These are phyloP conservation scores for Tachina fera DNA, from an alignment of 2,888 invertebrate genomes.

Conservation along the genomic window DNA sequence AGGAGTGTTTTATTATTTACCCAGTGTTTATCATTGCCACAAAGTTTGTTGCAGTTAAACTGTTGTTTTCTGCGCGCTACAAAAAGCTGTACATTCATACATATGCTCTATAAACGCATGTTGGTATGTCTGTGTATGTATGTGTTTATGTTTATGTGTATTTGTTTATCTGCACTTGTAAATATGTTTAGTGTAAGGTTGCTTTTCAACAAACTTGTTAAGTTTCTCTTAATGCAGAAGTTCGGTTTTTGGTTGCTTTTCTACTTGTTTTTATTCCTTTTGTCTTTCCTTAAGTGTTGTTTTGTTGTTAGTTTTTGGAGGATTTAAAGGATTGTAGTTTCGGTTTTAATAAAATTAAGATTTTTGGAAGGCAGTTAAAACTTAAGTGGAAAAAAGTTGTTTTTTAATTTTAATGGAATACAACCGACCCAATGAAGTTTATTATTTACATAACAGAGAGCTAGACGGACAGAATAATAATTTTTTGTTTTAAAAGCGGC, in stretches of 20 bases:
- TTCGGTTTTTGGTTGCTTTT: conserved; percentile 57
- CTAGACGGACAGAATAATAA: background rate
- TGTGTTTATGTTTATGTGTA: background rate
- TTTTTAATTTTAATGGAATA: conserved; percentile 41
- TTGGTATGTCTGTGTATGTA: background rate
- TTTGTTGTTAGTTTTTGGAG: conserved; percentile 30
- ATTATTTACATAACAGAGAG: background rate
- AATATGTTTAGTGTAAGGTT: conserved; percentile 51
- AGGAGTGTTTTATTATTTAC: conserved; percentile 66
- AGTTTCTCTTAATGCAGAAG: conserved; percentile 61
- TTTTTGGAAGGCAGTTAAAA: conserved; percentile 51
- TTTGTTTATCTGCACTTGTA: background rate
- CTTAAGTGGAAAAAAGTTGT: conserved; percentile 29
- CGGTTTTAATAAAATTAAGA: conserved; percentile 50
- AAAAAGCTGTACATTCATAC: conserved; percentile 14
- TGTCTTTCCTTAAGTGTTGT: conserved; percentile 28
- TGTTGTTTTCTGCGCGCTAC: conserved; percentile 37
- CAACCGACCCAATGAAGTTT: conserved; percentile 4
- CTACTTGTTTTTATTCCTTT: background rate
- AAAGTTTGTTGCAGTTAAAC: conserved; percentile 65
- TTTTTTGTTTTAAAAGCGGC: background rate
- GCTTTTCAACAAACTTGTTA: conserved; percentile 68
- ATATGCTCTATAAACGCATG: background rate
- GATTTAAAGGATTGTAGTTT: conserved; percentile 45
- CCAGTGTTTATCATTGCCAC: conserved; percentile 65